phyloP scores from a whole-genome alignment of 2,888 invertebrate genomes.

The Polymixis lichenea region DNA sequence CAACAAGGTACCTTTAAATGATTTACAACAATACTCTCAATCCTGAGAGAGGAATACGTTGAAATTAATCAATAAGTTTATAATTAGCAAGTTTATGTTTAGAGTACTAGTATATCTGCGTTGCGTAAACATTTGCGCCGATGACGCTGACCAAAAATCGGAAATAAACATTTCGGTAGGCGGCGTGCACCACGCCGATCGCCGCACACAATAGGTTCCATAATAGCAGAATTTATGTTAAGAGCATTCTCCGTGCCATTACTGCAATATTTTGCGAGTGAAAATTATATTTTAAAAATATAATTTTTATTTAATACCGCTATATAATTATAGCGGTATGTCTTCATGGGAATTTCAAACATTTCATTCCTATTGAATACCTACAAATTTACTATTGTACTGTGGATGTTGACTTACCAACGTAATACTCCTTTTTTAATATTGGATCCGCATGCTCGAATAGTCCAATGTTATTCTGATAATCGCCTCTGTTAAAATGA shows the following conservation, averaged over 20 bases:
- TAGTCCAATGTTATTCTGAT: conserved; percentile 80
- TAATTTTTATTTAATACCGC: too few species aligned
- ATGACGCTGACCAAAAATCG: too few species aligned
- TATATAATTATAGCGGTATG: not conserved
- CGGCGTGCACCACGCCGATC: too few species aligned
- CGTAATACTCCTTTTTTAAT: conserved; percentile 45
- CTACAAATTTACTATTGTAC: not conserved
- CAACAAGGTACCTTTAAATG: too few species aligned
- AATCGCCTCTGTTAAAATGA: conserved; percentile 77
- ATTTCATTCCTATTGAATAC: not conserved
- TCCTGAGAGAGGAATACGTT: too few species aligned
- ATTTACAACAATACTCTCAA: too few species aligned
- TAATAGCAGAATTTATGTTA: not conserved
- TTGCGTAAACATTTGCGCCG: too few species aligned
- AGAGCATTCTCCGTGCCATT: not conserved
- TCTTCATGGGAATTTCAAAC: not conserved
- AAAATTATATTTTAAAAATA: not conserved
- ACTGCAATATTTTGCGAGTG: not conserved
- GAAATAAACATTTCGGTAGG: too few species aligned
- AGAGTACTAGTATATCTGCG: too few species aligned
- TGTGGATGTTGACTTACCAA: conserved; percentile 48
- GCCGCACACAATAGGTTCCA: not conserved
- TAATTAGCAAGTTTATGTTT: too few species aligned
- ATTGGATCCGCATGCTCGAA: conserved; percentile 73
- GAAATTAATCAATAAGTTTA: too few species aligned